phyloP scores from a whole-genome alignment of 1,140 invertebrate species.

The Euwallacea fornicatus region DNA sequence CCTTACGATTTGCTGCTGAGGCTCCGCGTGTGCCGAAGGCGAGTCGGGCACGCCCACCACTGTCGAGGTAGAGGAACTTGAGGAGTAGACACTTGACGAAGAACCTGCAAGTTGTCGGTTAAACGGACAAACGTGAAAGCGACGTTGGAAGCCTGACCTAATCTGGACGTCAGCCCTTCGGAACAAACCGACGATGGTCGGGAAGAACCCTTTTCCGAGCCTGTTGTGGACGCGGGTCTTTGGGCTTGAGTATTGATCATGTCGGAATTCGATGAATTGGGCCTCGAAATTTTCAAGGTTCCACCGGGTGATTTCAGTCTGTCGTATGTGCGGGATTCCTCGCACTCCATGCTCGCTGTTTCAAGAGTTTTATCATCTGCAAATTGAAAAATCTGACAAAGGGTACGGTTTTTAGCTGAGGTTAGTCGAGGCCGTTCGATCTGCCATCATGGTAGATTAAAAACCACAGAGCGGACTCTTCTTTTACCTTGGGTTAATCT shows the following conservation, averaged over 20 bases:
- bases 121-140: neutral
- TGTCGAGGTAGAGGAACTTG: conserved; percentile 51
- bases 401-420: too few species aligned
- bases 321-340: conserved; percentile 23
- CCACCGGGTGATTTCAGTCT: conserved; percentile 29
- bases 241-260: conserved; percentile 26
- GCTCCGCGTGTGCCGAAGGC: neutral
- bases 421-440: neutral
- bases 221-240: conserved; percentile 19
- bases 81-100: conserved; percentile 50
- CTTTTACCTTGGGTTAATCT: conserved; percentile 23
- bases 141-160: conserved; percentile 11
- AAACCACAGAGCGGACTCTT: too few species aligned
- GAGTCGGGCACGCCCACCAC: conserved; percentile 50
- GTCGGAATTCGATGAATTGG: conserved; percentile 49
- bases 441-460: neutral
- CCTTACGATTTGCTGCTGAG: conserved; percentile 43
- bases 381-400: conserved; percentile 7
- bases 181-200: conserved; percentile 50
- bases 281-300: conserved; percentile 49
- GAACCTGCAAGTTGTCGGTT: conserved; percentile 30
- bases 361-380: conserved; percentile 24
- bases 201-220: conserved; percentile 35
- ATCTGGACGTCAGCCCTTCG: conserved; percentile 43
- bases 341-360: conserved; percentile 24